phyloP scores from a whole-genome alignment of 2,113 vertebrate species.

The Lampris megalopsis region DNA sequence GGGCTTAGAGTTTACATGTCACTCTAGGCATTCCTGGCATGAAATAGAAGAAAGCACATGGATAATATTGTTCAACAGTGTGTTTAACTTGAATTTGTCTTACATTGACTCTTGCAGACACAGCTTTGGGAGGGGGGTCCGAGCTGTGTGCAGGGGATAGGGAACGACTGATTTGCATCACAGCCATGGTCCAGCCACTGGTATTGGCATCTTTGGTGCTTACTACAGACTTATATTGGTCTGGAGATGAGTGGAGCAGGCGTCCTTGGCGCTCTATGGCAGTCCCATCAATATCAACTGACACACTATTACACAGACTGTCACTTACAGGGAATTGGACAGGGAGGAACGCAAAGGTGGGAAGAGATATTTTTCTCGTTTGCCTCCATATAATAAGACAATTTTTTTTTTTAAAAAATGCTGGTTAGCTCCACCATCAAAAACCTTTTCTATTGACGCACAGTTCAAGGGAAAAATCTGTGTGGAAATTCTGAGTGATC shows the following conservation, averaged over 20 bases:
- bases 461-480: constrained; percentile 25
- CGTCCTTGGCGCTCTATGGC: constrained; percentile 46
- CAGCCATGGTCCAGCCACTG: constrained; percentile 18
- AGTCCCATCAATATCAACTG: constrained; percentile 58
- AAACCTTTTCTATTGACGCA: constrained; percentile 34
- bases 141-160: background rate
- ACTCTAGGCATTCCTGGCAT: background rate
- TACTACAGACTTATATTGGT: constrained; percentile 46
- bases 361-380: constrained; percentile 30
- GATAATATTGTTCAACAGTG: background rate
- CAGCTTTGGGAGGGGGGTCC: constrained; percentile 17
- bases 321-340: constrained; percentile 23
- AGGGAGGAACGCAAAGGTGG: constrained; percentile 8
- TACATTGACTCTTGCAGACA: constrained; percentile 19
- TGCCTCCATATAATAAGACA: constrained; percentile 4
- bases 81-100: constrained; percentile 24
- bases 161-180: constrained; percentile 24
- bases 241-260: constrained; percentile 43
- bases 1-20: constrained; percentile 9
- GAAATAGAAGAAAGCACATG: background rate
- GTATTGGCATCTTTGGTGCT: constrained; percentile 41
- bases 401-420: background rate
- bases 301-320: constrained; percentile 29
- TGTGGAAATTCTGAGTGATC: constrained; percentile 57
- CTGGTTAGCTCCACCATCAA: constrained; percentile 35